Evolutionary conservation across 2,888 invertebrate genomes (phyloP).

Genomic region (Habroteleia sp.): DNA sequence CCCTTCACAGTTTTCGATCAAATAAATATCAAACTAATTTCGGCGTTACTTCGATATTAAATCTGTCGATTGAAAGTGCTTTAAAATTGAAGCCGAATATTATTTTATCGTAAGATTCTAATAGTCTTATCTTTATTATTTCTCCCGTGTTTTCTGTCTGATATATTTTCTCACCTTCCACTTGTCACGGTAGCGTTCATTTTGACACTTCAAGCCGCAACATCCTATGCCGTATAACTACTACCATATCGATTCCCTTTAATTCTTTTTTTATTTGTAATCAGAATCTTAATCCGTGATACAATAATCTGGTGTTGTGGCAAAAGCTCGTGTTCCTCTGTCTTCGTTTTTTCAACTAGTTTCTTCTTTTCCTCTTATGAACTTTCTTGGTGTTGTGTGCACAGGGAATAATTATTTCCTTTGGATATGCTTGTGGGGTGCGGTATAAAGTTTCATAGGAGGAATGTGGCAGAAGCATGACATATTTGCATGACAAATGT

Average conservation of each 20-base stretch:
- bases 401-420: too few species aligned
- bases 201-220: conserved; percentile 13
- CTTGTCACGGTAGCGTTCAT: conserved; percentile 29
- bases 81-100: not conserved
- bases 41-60: not conserved
- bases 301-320: conserved; percentile 16
- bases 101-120: not conserved
- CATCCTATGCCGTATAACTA: conserved; percentile 17
- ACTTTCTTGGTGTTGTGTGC: too few species aligned
- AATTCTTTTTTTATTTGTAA: conserved; percentile 3
- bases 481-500: too few species aligned
- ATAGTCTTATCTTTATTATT: not conserved
- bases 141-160: not conserved
- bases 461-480: too few species aligned
- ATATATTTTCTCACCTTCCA: conserved; percentile 19
- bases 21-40: not conserved
- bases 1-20: not conserved
- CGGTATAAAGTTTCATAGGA: too few species aligned
- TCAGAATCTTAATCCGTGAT: conserved; percentile 23
- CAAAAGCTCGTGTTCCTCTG: not conserved
- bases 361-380: not conserved
- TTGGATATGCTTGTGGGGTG: too few species aligned
- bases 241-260: conserved; percentile 16
- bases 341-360: not conserved
- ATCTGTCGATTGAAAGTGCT: not conserved